phyloP scores from a whole-genome alignment of 2,113 vertebrate species.

The Fregata magnificens region DNA sequence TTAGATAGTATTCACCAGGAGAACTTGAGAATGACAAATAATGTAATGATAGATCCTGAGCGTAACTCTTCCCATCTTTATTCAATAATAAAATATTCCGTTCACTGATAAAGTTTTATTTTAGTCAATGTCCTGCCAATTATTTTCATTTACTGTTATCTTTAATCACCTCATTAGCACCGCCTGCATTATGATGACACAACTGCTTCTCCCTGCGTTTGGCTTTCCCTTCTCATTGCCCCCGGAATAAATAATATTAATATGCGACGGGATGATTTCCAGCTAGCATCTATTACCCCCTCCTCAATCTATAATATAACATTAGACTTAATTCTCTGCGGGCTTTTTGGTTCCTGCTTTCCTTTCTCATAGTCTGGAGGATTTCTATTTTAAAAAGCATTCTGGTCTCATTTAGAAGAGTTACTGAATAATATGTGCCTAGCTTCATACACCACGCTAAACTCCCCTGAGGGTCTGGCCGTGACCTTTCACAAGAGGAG shows the following conservation, averaged over 20 bases:
- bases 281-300: neutral
- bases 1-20: neutral
- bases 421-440: neutral
- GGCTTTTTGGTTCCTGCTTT: neutral
- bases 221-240: neutral
- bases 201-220: neutral
- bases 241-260: neutral
- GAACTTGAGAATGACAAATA: neutral
- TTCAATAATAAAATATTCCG: neutral
- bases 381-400: neutral
- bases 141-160: neutral
- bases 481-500: neutral
- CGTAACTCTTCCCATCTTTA: neutral
- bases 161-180: neutral
- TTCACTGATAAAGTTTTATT: neutral
- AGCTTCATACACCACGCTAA: neutral
- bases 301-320: neutral
- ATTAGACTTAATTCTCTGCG: neutral
- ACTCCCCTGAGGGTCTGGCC: neutral
- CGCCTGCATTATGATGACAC: neutral
- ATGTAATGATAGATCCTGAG: neutral
- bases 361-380: neutral
- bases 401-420: neutral
- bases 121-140: neutral
- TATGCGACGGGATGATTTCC: neutral